Base-by-base conservation (phyloP, 2,113 vertebrate genomes). In the Pontoporia blainvillei region DNA sequence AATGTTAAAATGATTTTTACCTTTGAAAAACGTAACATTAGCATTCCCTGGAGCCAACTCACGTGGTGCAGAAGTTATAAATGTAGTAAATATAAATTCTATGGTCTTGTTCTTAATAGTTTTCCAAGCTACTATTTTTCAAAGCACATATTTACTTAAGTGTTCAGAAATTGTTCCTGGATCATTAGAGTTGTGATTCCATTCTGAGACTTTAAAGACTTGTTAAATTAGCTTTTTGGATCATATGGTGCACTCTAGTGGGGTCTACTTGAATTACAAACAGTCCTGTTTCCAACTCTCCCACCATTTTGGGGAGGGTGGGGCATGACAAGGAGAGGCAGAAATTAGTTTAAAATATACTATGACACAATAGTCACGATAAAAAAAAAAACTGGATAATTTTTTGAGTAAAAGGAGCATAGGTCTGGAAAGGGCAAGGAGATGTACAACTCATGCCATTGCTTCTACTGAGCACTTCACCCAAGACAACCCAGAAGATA, bases 11-110 rank as follows among this genome's bases (percentile, higher is more conserved):
- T 96, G 54, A 81, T 41, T 91, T 96, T 93, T 96, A 73, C 8
- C 66, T 94, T 83, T 84, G 82, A 76, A 96, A 93, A 96, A 54
- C 41, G 5, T 79, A 92, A 41, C 46, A 61, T 91, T 82, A 73
- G n/a, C 20, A 20, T 85, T 96, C 29, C 66, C 25, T 78, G 31
- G 36, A 84, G 18, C 25, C 11, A 76, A 78, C 25, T 93, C 67
- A 44, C 21, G 44, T 54, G 27, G 18, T 39, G 8, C 5, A 76
- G 49, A 54, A 79, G 49, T 54, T 93, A 17, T 46, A 94, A 92
- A 97, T 81, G 87, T 67, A 41, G 44, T 78, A 95, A 96, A 94
- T 20, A 18, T 89, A 93, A 96, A 81, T 96, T 31, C 44, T 90
- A 17, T 57, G 8, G 6, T 62, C 88, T 91, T 8, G 27, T 71